Base-by-base conservation (phyloP, 2,113 vertebrate genomes). In the Ia io region DNA sequence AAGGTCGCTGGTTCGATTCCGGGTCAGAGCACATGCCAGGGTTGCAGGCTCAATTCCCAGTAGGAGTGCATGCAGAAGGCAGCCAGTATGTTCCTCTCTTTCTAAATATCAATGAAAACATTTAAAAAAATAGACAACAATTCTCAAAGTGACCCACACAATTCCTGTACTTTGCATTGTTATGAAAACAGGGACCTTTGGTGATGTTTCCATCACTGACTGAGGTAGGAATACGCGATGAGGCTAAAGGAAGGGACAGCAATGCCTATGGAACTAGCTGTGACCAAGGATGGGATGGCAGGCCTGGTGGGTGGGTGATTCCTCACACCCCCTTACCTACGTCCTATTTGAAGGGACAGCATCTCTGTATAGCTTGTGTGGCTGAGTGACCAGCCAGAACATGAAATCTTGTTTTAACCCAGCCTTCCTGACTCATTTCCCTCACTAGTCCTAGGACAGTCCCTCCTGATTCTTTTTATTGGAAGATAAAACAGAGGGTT, bases 271-370 rank as follows among this genome's bases (percentile, higher is more conserved):
- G 17, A 67, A 28, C 13, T 0, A 9, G 23, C 42, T 49, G 25
- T 18, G 8, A 5, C 70, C 63, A 30, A 0, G 0, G 22, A 13
- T 32, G 20, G 20, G 20, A 14, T 5, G 10, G 42, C 51, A 37
- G 35, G 30, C 25, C 0, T 3, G 7, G 49, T 7, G 17, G 32
- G 71, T 30, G 10, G 25, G 71, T 28, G 14, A 12, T 28, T 32
- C n/a, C 25, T 35, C 20, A 5, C 51, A 5, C 35, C 12, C 1
- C 7, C 69, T 30, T 2, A 4, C 37, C 63, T 1, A 0, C 12
- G 10, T 61, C 30, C 32, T 10, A 20, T 32, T 17, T 49, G 14
- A 0, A 42, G 70, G 49, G 65, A 56, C 32, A 28, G 56, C 0
- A 1, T 16, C 28, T 40, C 51, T 17, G 0, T 1, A 5, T 12